A percentile compares a stretch with the other conserved stretches of the same genome.
Conservation (phyloP, 2,888 invertebrate species). For the Chrysina gloriosa region DNA sequence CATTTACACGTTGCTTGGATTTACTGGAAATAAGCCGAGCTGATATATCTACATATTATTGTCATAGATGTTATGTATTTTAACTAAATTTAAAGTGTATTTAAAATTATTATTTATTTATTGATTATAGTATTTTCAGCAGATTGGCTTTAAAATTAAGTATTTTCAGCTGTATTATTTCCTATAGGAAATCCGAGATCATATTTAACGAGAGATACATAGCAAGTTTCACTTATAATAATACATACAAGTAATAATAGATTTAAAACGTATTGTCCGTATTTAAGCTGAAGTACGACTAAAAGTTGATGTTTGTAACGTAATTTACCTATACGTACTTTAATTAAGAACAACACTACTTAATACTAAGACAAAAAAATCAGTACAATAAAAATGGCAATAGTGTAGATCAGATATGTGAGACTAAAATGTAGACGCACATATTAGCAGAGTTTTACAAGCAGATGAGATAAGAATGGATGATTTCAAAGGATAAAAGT, state of each 20-base stretch:
- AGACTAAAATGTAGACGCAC: not conserved
- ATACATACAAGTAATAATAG: not conserved
- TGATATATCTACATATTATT: slow-evolving; percentile 9
- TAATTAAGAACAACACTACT: not conserved
- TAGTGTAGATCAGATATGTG: slow-evolving; percentile 24
- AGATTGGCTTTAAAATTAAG: no score
- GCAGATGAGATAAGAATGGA: not conserved
- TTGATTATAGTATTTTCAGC: no score
- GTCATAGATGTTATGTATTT: slow-evolving; percentile 3
- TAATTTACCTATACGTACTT: not conserved
- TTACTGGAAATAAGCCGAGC: not conserved
- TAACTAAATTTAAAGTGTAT: not conserved
- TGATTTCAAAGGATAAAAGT: no score
- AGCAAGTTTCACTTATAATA: no score
- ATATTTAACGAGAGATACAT: no score
- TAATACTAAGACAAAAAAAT: slow-evolving; percentile 10
- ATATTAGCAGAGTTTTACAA: not conserved
- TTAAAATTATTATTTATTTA: not conserved
- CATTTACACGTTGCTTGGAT: no score
- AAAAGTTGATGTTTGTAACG: not conserved
- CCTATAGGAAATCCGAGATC: not conserved
- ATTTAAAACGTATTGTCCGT: slow-evolving; percentile 11
- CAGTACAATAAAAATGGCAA: slow-evolving; percentile 10
- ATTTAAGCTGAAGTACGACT: slow-evolving; percentile 12
- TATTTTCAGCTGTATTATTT: not conserved